Conservation (phyloP, 2,888 invertebrate genomes). For the Bembecia ichneumoniformis region DNA sequence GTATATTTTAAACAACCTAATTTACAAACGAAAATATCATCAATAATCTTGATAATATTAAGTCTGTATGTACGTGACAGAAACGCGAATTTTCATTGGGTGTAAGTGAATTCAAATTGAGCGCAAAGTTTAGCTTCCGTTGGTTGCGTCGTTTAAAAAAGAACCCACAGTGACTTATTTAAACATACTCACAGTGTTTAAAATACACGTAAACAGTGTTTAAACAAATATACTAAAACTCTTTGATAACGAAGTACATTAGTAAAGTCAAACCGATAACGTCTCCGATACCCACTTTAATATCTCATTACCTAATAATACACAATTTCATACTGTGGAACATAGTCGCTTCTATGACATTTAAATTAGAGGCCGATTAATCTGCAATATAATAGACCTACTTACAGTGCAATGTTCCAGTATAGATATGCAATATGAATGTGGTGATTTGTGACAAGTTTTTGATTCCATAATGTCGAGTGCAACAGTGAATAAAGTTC, state of each 20-base stretch:
- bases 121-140: too few relatives aligned
- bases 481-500: slow-evolving; percentile 45
- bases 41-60: too few relatives aligned
- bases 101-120: too few relatives aligned
- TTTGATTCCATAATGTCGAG: slow-evolving; percentile 27
- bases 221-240: slow-evolving; percentile 17
- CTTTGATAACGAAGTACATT: slow-evolving; percentile 39
- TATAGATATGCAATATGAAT: slow-evolving; percentile 6
- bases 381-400: neutral
- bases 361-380: neutral
- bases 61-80: too few relatives aligned
- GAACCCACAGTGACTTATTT: neutral
- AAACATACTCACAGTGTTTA: neutral
- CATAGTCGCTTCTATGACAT: neutral
- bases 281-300: slow-evolving; percentile 13
- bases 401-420: neutral
- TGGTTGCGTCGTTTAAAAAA: too few relatives aligned
- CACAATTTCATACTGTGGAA: slow-evolving; percentile 1
- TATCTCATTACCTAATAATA: slow-evolving; percentile 18
- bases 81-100: too few relatives aligned
- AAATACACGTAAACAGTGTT: neutral
- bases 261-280: slow-evolving; percentile 49
- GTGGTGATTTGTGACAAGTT: slow-evolving; percentile 9
- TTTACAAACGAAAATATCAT: too few relatives aligned
- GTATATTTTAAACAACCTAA: too few relatives aligned